phyloP scores from a whole-genome alignment of 2,888 invertebrate species.

The Eupithecia pulchellata region DNA sequence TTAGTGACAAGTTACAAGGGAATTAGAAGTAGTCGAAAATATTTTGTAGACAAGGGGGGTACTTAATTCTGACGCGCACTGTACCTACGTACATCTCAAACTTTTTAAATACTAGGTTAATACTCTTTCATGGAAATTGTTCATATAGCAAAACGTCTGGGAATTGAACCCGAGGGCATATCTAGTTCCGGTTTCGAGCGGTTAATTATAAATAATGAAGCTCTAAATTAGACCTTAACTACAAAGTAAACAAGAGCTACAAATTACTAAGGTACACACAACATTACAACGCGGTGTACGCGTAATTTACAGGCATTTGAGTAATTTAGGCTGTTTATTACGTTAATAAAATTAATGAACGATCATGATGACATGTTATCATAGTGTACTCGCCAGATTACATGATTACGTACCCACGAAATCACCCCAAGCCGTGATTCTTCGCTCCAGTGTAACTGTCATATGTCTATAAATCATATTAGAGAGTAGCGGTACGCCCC shows the following conservation, averaged over 20 bases:
- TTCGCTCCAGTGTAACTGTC: too few relatives aligned
- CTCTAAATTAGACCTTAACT: slow-evolving; percentile 25
- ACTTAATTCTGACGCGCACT: too few relatives aligned
- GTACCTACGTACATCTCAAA: too few relatives aligned
- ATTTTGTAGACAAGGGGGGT: too few relatives aligned
- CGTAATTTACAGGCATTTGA: slow-evolving; percentile 21
- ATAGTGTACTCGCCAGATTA: slow-evolving; percentile 9
- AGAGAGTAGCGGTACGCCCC: too few relatives aligned
- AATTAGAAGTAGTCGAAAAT: too few relatives aligned
- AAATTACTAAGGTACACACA: slow-evolving; percentile 19
- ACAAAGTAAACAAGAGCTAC: slow-evolving; percentile 27
- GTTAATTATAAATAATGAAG: slow-evolving; percentile 20
- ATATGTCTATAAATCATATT: too few relatives aligned
- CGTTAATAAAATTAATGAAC: slow-evolving; percentile 26
- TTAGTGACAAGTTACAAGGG: too few relatives aligned
- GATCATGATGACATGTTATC: slow-evolving; percentile 13
- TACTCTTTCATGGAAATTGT: background rate
- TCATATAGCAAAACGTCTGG: background rate
- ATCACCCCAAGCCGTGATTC: background rate
- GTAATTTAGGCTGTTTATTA: slow-evolving; percentile 31
- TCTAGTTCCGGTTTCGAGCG: background rate
- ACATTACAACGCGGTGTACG: background rate
- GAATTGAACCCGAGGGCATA: background rate
- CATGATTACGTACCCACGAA: background rate
- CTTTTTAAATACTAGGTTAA: too few relatives aligned